Evolutionary conservation across 2,888 invertebrate species (phyloP).

Genomic region (Acanthoscelides obtectus): DNA sequence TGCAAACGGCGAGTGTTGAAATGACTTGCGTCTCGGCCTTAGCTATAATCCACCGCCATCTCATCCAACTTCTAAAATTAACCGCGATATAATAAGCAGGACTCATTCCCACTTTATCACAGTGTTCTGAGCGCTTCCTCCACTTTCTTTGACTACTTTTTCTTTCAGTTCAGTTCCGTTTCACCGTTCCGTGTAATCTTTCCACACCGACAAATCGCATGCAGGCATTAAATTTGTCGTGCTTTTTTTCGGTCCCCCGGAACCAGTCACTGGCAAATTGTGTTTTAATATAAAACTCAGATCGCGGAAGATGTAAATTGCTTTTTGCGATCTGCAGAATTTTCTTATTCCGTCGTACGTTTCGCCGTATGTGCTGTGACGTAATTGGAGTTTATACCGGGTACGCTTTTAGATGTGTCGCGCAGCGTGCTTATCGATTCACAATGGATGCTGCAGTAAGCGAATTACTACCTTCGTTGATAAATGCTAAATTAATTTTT

Average conservation of each 20-base stretch:
- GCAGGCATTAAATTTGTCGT: neutral
- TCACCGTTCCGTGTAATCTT: neutral
- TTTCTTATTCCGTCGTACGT: neutral
- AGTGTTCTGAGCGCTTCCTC: neutral
- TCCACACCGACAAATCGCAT: neutral
- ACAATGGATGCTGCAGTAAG: neutral
- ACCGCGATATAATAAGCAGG: neutral
- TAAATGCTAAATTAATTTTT: neutral
- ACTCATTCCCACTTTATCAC: neutral
- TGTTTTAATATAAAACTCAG: neutral
- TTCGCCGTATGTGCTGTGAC: neutral
- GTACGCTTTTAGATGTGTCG: neutral
- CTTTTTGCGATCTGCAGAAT: neutral
- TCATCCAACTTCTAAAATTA: neutral
- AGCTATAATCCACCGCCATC: neutral
- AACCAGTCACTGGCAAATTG: neutral
- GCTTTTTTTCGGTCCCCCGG: neutral
- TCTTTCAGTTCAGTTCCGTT: too few species aligned
- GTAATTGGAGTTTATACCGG: neutral
- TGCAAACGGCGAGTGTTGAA: too few species aligned
- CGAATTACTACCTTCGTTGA: neutral
- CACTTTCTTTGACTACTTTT: neutral
- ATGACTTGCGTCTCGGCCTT: too few species aligned
- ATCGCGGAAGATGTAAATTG: neutral
- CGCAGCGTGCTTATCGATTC: neutral